Base-by-base conservation (phyloP, 1,140 invertebrate genomes). In the Mya arenaria region DNA sequence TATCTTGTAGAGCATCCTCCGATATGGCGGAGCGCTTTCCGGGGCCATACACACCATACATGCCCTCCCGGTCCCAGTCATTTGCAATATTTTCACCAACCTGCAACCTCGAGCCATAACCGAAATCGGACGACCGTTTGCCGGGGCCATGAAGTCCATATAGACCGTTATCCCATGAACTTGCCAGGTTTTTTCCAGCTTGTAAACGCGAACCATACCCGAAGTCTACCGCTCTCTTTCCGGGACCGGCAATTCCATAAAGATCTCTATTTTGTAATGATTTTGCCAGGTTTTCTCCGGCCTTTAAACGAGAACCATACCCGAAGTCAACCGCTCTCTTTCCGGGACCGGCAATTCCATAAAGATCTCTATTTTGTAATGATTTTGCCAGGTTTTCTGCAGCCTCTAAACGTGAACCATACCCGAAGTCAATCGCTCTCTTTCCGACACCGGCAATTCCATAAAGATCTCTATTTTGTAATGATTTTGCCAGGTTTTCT, bases 241-340 rank as follows among this genome's bases (percentile, higher is more conserved):
- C 68, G 5, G 68, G 68, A n/a, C 68, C 68, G 44, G 48, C 32
- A 8, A 52, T 55, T 52, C 68, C 68, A 55, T 52, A 71, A 15
- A 55, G 28, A 4, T 52, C 56, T 28, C 17, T 25, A 52, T 71
- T 71, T 5, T 17, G 19, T 2, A 23, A 44, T 5, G 4, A 28
- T 3, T 55, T 30, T 1, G 68, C 68, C n/a, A 71, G 36, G n/a
- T 48, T 71, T 13, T 52, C 68, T 4, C 41, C 68, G 23, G 28
- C 32, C 36, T 71, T 41, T 55, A 52, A 41, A 15, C 68, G 17
- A 8, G 68, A 71, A 2, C 68, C 68, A 34, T 71, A 71, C 13
- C 68, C 68, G 36, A 71, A 71, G 56, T 71, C 68, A 17, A 48
- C 34, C 3, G 52, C 23, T 2, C 36, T 19, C 5, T 55, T 48